phyloP scores from a whole-genome alignment of 2,797 vertebrate genomes.

The Coregonus sp. region DNA sequence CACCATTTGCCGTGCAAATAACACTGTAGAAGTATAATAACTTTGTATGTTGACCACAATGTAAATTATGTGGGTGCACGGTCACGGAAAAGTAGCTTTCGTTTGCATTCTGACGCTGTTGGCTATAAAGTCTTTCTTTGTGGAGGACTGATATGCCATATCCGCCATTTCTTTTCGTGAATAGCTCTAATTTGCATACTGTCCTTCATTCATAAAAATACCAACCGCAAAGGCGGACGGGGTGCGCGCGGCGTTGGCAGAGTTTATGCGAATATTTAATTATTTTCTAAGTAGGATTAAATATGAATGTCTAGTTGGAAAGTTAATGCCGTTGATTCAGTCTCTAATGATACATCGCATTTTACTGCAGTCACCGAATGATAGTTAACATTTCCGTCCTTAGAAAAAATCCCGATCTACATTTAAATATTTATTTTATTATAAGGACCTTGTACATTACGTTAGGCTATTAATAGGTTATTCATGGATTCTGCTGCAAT shows the following conservation, averaged over 20 bases:
- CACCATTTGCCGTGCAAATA: neutral
- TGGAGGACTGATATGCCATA: conserved; percentile 52
- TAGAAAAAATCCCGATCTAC: too few relatives aligned
- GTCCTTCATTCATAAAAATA: conserved; percentile 85
- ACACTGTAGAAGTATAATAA: neutral
- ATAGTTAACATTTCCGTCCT: neutral
- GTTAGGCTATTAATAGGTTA: too few relatives aligned
- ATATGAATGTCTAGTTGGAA: neutral
- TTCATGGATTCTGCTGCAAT: neutral
- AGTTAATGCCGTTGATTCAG: neutral
- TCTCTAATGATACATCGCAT: neutral
- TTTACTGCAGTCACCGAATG: neutral
- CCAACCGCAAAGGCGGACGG: conserved; percentile 18
- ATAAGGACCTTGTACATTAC: too few relatives aligned
- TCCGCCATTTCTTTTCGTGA: conserved; percentile 82
- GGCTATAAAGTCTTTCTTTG: conserved; percentile 42
- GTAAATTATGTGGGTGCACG: neutral
- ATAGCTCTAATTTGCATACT: conserved; percentile 84
- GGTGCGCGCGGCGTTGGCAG: conserved; percentile 6
- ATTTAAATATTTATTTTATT: too few relatives aligned
- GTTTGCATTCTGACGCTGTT: conserved; percentile 9
- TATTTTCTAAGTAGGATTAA: neutral
- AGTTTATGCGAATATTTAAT: neutral
- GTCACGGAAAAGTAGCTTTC: neutral
- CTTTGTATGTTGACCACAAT: neutral